These are phyloP conservation scores for Maconellicoccus hirsutus DNA, from an alignment of 1,140 invertebrate genomes.

Conservation along the genomic window DNA sequence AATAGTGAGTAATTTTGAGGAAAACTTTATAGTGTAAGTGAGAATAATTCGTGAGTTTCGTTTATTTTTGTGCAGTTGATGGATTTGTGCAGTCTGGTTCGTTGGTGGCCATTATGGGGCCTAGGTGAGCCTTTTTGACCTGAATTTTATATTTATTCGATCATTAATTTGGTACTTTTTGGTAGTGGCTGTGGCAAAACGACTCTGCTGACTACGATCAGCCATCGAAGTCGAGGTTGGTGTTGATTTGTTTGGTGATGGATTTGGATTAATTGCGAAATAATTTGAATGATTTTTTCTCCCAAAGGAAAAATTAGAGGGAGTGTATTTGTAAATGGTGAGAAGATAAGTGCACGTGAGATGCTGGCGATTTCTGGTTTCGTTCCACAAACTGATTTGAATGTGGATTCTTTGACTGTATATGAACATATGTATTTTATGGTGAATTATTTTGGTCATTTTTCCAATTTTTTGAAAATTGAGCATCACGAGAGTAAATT, in stretches of 20 bases:
- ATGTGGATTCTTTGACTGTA: constrained; percentile 52
- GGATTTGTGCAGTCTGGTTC: constrained; percentile 35
- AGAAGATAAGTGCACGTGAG: constrained; percentile 43
- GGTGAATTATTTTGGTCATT: constrained; percentile 38
- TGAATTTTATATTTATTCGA: neutral
- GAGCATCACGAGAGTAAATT: too few relatives aligned
- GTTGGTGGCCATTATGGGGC: constrained; percentile 38
- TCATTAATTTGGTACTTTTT: constrained; percentile 30
- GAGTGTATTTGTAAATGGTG: constrained; percentile 53
- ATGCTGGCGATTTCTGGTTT: constrained; percentile 58
- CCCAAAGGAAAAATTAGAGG: constrained; percentile 42
- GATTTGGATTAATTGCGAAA: neutral
- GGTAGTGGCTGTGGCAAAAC: constrained; percentile 60
- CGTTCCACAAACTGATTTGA: constrained; percentile 57
- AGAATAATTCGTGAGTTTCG: neutral
- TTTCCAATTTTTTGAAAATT: neutral
- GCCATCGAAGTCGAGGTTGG: constrained; percentile 46
- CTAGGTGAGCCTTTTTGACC: constrained; percentile 35
- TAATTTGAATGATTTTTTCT: constrained; percentile 24
- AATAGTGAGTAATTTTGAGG: neutral
- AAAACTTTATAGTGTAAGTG: neutral
- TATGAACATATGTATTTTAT: constrained; percentile 62
- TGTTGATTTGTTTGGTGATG: neutral
- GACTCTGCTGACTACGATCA: constrained; percentile 52
- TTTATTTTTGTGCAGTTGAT: constrained; percentile 33